Conservation (phyloP, 53 echinoderm and acorn worm genomes). For the Paelopatides confundens region DNA sequence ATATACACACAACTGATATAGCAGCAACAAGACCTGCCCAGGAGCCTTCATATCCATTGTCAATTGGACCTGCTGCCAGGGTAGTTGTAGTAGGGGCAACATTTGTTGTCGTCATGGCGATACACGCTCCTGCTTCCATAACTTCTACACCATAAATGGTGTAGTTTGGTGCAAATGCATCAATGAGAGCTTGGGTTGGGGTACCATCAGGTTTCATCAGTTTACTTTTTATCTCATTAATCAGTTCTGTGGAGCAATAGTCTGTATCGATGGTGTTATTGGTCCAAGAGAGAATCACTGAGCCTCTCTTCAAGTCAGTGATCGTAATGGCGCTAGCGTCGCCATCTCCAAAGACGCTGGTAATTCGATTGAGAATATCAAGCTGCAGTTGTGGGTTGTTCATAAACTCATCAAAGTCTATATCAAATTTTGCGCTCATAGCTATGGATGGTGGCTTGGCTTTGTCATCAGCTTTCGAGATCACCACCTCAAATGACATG, state of each 20-base stretch:
- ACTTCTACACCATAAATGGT: slow-evolving; percentile 88
- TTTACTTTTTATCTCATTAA: slow-evolving; percentile 82
- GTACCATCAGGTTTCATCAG: slow-evolving; percentile 82
- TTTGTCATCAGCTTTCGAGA: slow-evolving; percentile 59
- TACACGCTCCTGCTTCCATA: slow-evolving; percentile 75
- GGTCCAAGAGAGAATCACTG: slow-evolving; percentile 92
- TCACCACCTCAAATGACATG: slow-evolving; percentile 80
- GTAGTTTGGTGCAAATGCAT: slow-evolving; percentile 86
- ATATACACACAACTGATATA: slow-evolving; percentile 80
- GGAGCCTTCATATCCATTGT: slow-evolving; percentile 57
- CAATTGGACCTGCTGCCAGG: slow-evolving; percentile 10
- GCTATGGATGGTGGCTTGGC: slow-evolving; percentile 75
- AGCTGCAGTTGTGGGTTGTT: slow-evolving; percentile 80
- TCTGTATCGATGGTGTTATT: slow-evolving; percentile 92
- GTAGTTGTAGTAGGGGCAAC: slow-evolving; percentile 49
- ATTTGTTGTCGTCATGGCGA: slow-evolving; percentile 66
- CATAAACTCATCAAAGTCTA: slow-evolving; percentile 92
- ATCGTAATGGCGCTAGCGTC: slow-evolving; percentile 91
- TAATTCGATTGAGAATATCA: slow-evolving; percentile 86
- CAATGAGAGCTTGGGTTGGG: slow-evolving; percentile 84
- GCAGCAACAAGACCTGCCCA: slow-evolving; percentile 89
- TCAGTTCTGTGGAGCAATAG: slow-evolving; percentile 77
- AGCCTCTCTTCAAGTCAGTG: slow-evolving; percentile 82
- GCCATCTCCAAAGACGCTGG: slow-evolving; percentile 85
- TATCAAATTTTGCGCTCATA: slow-evolving; percentile 88